Conservation (phyloP, 2,113 vertebrate genomes). For the Hepsetus odoe region DNA sequence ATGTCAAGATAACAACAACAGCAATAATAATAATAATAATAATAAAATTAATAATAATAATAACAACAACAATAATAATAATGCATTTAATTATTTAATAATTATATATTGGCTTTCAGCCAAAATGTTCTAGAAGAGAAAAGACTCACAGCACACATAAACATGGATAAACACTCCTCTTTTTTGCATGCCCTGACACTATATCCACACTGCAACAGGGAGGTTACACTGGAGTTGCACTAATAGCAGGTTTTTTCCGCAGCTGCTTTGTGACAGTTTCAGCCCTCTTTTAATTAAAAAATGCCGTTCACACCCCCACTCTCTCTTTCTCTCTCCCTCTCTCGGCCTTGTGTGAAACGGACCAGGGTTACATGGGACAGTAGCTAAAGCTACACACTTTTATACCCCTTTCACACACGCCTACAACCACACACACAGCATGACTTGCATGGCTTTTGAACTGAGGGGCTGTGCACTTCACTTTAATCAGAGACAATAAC, state of each 20-base stretch:
- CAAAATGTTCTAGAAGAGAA: too few relatives aligned
- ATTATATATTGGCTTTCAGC: too few relatives aligned
- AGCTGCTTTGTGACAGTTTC: constrained; percentile 50
- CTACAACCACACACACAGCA: neutral
- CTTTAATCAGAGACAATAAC: constrained; percentile 8
- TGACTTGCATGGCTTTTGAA: neutral
- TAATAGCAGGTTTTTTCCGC: constrained; percentile 51
- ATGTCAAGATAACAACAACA: too few relatives aligned
- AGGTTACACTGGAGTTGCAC: constrained; percentile 12
- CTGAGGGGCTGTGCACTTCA: neutral
- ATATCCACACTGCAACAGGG: constrained; percentile 3
- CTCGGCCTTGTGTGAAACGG: neutral
- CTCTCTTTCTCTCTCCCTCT: neutral
- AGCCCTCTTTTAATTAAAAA: constrained; percentile 52
- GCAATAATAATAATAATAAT: too few relatives aligned
- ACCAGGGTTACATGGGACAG: neutral
- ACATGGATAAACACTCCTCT: too few relatives aligned
- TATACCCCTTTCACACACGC: neutral
- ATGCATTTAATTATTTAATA: too few relatives aligned
- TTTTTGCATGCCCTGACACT: neutral
- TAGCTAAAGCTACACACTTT: neutral
- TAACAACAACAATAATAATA: too few relatives aligned
- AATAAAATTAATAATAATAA: too few relatives aligned
- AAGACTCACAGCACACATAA: too few relatives aligned
- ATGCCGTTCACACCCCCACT: neutral